Evolutionary conservation across 1,140 invertebrate genomes (phyloP), one percentile per base, ranked within the genome.

Genomic region (Ceratina australensis): DNA sequence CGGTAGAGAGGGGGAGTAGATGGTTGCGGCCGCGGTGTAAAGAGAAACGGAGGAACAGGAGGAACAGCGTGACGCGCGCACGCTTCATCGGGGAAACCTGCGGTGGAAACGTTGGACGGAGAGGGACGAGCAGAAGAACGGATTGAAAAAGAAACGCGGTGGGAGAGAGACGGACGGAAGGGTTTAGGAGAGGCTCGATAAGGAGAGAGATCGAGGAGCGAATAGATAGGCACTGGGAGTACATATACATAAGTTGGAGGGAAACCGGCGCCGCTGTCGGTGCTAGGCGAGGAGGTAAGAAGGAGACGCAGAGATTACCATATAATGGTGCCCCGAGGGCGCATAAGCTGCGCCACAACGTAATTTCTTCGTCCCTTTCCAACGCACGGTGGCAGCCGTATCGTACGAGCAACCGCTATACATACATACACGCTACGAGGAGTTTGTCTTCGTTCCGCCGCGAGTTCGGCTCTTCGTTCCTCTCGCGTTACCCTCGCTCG

Each of bases 261-360:
- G 67, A 71, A 67, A 82, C 71, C 64, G 80, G 56, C 12, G 33
- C 18, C 10, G 33, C 33, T 10, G 33, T 60, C 50, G 84, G 71
- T 64, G 61, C 56, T 76, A 69, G 78, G 47, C 24, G 50, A 68
- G 77, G 78, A 80, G 81, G 85, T 88, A 80, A 78, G 85, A 90
- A 82, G 82, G 85, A 89, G 89, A 89, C 87, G 84, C 85, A 84
- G 72, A 89, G 88, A 90, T 90, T 91, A 91, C 89, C 89, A 91
- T 91, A 91, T 91, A 91, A 90, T 91, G 87, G 89, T 90, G 88
- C 89, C 90, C 89, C 66, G 82, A 89, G 88, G 90, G 89, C 84
- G 87, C 83, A 86, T 89, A 89, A 89, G 89, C 86, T 88, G 86
- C 85, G 82, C 88, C 85, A 85, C 88, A 86, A 87, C 89, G 88